phyloP scores from a whole-genome alignment of 2,797 vertebrate genomes.

The Phataginus tetradactyla region DNA sequence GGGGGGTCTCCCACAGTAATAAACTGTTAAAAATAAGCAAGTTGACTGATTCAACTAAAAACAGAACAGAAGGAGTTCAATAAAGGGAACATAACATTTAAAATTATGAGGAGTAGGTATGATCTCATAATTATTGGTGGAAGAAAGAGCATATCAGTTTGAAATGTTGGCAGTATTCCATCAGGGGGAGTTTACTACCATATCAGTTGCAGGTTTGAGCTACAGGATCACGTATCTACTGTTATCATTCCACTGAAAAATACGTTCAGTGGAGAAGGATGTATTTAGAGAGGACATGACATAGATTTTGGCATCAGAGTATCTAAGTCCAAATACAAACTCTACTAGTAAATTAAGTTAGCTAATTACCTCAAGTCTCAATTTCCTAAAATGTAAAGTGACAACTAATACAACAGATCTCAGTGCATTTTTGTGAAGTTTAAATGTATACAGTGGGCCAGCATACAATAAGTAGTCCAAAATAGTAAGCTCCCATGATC shows the following conservation, averaged over 20 bases:
- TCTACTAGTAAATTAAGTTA: background rate
- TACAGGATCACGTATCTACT: background rate
- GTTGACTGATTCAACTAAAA: background rate
- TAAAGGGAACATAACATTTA: background rate
- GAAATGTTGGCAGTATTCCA: background rate
- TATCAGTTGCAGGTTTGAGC: background rate
- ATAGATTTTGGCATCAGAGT: background rate
- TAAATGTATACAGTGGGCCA: background rate
- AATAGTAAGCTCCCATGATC: background rate
- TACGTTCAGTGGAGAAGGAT: background rate
- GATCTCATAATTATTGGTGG: background rate
- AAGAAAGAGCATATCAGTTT: background rate
- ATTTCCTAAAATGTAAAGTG: background rate
- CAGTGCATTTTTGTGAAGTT: background rate
- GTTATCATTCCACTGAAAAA: background rate
- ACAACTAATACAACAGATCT: background rate
- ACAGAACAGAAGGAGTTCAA: background rate
- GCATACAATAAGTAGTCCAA: background rate
- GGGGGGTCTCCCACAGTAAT: background rate
- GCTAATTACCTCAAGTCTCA: background rate
- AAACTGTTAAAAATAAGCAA: background rate
- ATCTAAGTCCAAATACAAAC: background rate
- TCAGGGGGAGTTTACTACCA: background rate
- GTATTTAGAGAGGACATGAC: background rate
- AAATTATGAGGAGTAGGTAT: background rate